Percentiles rank a stretch among this genome's conserved stretches.
These are phyloP conservation scores for Biston betularia DNA, from an alignment of 2,888 invertebrate genomes.

Conservation along the genomic window DNA sequence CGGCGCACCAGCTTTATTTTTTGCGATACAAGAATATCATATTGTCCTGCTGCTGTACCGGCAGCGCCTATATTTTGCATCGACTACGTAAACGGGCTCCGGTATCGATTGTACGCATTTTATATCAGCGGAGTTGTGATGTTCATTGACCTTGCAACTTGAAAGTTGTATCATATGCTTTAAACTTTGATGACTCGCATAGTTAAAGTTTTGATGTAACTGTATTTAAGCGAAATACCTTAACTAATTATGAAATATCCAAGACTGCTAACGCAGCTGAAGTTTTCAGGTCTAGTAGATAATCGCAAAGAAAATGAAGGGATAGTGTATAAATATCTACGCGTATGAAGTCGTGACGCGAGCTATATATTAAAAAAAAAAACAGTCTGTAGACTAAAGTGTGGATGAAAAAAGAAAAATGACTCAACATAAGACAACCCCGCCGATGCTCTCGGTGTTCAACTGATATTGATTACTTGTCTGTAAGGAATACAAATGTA, in stretches of 20 bases:
- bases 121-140: background rate
- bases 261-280: too few relatives aligned
- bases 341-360: too few relatives aligned
- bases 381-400: constrained; percentile 7
- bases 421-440: constrained; percentile 63
- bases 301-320: too few relatives aligned
- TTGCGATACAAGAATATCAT: constrained; percentile 69
- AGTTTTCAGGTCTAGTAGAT: too few relatives aligned
- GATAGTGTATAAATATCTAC: too few relatives aligned
- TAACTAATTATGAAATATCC: too few relatives aligned
- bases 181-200: background rate
- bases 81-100: constrained; percentile 40
- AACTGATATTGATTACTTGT: constrained; percentile 83
- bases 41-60: constrained; percentile 55
- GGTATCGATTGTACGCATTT: constrained; percentile 24
- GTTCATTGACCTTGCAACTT: background rate
- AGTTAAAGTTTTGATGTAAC: background rate
- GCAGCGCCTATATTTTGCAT: constrained; percentile 51
- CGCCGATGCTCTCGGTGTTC: constrained; percentile 68
- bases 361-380: constrained; percentile 3
- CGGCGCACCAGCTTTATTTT: constrained; percentile 76
- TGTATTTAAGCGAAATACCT: too few relatives aligned
- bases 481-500: constrained; percentile 84
- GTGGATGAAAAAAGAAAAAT: constrained; percentile 62
- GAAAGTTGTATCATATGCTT: background rate